Evolutionary conservation across 2,113 vertebrate genomes (phyloP), one percentile per base, ranked within the genome.

Genomic region (Halichoeres trimaculatus): DNA sequence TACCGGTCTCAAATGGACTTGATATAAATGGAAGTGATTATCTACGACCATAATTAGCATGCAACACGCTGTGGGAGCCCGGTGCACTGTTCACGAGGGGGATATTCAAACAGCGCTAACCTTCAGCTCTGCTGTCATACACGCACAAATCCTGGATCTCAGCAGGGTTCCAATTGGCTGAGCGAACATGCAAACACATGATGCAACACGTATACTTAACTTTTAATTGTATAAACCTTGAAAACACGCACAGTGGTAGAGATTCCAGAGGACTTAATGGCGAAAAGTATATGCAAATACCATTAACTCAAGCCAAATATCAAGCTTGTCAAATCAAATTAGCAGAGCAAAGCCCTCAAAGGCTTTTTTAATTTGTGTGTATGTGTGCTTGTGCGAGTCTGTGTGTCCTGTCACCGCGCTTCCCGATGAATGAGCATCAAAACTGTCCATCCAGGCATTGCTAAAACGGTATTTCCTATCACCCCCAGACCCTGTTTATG

Each of bases 21-120:
- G 91, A 94, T 92, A 85, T 93, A 76, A 94, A 92, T 90, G 89
- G 88, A 93, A 91, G 91, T 92, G 93, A 94, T 94, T 91, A 91
- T 90, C 85, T 77, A 64, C 87, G 79, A 82, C 77, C 85, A 69
- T 91, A 92, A 94, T 94, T 93, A 93, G 85, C 87, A 84, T 81
- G 76, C 82, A 78, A 82, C 78, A 71, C 74, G 66, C 90, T 77
- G 85, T 75, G 78, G 88, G 78, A 82, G 85, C 69, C 74, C n/a
- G 13, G 72, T 62, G 52, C 74, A 78, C 72, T 74, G 85, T 53
- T 82, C 83, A 81, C 66, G 63, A 85, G 81, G 88, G 84, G 73
- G 74, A 80, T 78, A 83, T 70, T 85, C 89, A 87, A 78, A 88
- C 81, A 73, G 90, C 23, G 85, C 76, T 92, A 90, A 91, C 90